Percentiles rank a stretch among this genome's conserved stretches.
These are phyloP conservation scores for Hyperoplus lanceolatus DNA, from an alignment of 2,797 vertebrate genomes.

Conservation along the genomic window DNA sequence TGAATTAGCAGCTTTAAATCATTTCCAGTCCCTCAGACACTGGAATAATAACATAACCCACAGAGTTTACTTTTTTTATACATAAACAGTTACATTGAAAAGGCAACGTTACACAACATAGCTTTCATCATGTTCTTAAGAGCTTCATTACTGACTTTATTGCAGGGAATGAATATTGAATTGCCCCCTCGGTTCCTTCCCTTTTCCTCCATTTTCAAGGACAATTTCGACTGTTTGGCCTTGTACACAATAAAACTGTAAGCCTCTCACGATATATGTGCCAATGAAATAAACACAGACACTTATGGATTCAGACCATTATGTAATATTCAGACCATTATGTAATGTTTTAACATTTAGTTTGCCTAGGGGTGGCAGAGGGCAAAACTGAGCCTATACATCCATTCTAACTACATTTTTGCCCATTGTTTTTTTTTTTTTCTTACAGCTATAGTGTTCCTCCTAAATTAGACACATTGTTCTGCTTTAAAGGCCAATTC, in stretches of 20 bases:
- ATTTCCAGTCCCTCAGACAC: background rate
- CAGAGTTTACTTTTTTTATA: background rate
- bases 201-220: background rate
- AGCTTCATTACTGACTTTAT: background rate
- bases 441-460: conserved; percentile 40
- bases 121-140: background rate
- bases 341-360: conserved; percentile 27
- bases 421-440: background rate
- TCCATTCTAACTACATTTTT: conserved; percentile 50
- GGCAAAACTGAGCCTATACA: conserved; percentile 9
- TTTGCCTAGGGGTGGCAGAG: conserved; percentile 25
- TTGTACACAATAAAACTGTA: background rate
- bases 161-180: background rate
- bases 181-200: conserved; percentile 9
- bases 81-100: background rate
- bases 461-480: conserved; percentile 58
- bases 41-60: background rate
- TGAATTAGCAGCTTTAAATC: background rate
- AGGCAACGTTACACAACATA: background rate
- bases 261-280: background rate
- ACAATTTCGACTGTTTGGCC: background rate
- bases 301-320: background rate
- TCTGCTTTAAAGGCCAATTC: conserved; percentile 57
- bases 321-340: background rate
- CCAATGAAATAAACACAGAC: conserved; percentile 8